A percentile compares a stretch with the other conserved stretches of the same genome.
Conservation (phyloP, 2,888 invertebrate genomes). For the Epiblema foenella region DNA sequence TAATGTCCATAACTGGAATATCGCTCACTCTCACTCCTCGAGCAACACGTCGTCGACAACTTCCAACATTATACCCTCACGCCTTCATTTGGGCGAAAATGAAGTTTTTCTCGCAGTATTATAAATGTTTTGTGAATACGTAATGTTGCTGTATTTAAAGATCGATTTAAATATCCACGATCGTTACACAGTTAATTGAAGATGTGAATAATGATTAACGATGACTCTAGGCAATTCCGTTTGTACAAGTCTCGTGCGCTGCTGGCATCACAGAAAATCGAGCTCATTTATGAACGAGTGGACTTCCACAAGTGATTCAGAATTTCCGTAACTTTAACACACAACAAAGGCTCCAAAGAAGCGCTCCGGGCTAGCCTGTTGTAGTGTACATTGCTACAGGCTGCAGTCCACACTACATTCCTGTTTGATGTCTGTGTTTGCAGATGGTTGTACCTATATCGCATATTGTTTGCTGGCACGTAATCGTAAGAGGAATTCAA, state of each 20-base stretch:
- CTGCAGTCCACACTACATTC: not conserved
- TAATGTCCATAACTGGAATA: conserved; percentile 46
- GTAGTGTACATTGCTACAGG: not conserved
- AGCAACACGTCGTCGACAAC: conserved; percentile 17
- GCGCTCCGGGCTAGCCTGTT: not conserved
- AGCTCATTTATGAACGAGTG: not conserved
- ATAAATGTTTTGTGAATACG: not conserved
- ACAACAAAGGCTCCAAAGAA: not conserved
- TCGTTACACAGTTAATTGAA: not conserved
- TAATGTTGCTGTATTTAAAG: not conserved
- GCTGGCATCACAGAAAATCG: not conserved
- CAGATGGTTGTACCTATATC: conserved; percentile 2
- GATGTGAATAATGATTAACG: not conserved
- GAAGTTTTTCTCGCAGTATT: conserved; percentile 1
- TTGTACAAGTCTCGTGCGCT: too few relatives aligned
- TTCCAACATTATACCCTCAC: conserved; percentile 25
- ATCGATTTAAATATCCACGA: not conserved
- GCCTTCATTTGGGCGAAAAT: conserved; percentile 17
- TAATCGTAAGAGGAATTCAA: not conserved
- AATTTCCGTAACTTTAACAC: not conserved
- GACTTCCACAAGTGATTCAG: not conserved
- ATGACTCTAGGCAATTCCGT: too few relatives aligned
- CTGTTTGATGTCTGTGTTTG: conserved; percentile 13
- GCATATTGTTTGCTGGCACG: conserved; percentile 13
- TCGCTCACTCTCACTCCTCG: conserved; percentile 26